Conservation (phyloP, 2,888 invertebrate genomes). For the Agapostemon virescens region DNA sequence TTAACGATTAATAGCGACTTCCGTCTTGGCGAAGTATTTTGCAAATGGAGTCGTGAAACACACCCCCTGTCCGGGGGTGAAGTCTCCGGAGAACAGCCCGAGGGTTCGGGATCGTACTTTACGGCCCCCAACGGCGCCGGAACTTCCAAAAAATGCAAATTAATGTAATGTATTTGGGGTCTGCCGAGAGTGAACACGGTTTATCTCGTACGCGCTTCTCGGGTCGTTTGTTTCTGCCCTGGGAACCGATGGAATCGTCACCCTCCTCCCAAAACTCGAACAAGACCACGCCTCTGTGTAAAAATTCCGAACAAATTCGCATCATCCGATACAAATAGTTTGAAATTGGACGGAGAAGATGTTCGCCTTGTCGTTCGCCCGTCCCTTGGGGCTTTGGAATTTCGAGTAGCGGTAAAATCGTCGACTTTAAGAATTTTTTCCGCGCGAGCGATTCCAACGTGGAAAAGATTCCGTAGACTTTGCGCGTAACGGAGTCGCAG, state of each 20-base stretch:
- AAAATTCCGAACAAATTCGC: background rate
- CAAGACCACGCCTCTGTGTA: background rate
- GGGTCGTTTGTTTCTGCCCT: constrained; percentile 22
- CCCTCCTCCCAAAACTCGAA: background rate
- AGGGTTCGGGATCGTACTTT: constrained; percentile 1
- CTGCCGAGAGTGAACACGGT: constrained; percentile 46
- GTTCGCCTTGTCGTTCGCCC: too few relatives aligned
- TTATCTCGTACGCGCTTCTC: constrained; percentile 49
- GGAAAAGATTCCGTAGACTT: too few relatives aligned
- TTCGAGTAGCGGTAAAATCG: background rate
- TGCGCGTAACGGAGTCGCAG: too few relatives aligned
- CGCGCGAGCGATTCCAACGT: background rate
- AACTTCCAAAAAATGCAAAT: constrained; percentile 74
- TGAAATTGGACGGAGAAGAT: background rate
- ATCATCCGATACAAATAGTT: background rate
- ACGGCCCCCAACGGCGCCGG: constrained; percentile 36
- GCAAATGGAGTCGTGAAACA: constrained; percentile 27
- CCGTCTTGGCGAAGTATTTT: constrained; percentile 5
- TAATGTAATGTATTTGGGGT: constrained; percentile 71
- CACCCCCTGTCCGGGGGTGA: background rate
- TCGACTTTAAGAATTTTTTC: background rate
- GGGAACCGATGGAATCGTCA: background rate
- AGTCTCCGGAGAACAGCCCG: background rate
- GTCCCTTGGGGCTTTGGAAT: background rate
- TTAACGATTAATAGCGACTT: constrained; percentile 9